Base-by-base conservation (phyloP, 2,113 vertebrate genomes). In the Mungos mungo region DNA sequence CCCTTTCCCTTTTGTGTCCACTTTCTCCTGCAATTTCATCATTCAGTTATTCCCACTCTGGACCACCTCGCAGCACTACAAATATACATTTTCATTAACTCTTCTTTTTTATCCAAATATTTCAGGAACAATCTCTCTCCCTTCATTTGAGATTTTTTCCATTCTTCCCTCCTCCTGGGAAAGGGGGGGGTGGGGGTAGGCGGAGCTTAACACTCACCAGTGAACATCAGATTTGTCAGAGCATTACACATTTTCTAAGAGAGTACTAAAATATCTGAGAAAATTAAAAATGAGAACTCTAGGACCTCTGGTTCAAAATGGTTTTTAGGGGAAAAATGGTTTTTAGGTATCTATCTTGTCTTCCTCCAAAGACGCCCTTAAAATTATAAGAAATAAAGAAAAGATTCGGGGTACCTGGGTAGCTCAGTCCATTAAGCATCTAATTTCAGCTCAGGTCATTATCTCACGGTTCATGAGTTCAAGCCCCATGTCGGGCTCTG, bases 281-380 rank as follows among this genome's bases (percentile, higher is more conserved):
- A 95, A 54, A 77, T 68, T 33, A 38, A 79, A 91, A 95, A 84
- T 81, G 33, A 81, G 94, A 94, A 77, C 23, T 69, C 25, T 19
- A 54, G 41, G 77, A 25, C 14, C 63, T 52, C 52, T 72, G 21
- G 18, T 52, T 92, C 83, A 81, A 93, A 54, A 80, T 52, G 33
- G 35, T 45, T 45, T 31, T 47, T 23, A 23, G 57, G 8, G 2
- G 3, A 23, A 60, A 60, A 60, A 23, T 60, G 57, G 27, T 47
- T 45, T 76, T 31, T 29, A 31, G 25, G 13, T 1, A 92, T 31
- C 6, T 31, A 77, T 68, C 27, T 79, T 25, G 18, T 41, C 68
- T 82, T 52, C 35, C 52, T 89, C 47, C 84, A 82, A 95, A 93
- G 13, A 86, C 6, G 27, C 7, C 29, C 29, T 33, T 35, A 80